Evolutionary conservation across 2,113 vertebrate species (phyloP).

Genomic region (Fulica atra): DNA sequence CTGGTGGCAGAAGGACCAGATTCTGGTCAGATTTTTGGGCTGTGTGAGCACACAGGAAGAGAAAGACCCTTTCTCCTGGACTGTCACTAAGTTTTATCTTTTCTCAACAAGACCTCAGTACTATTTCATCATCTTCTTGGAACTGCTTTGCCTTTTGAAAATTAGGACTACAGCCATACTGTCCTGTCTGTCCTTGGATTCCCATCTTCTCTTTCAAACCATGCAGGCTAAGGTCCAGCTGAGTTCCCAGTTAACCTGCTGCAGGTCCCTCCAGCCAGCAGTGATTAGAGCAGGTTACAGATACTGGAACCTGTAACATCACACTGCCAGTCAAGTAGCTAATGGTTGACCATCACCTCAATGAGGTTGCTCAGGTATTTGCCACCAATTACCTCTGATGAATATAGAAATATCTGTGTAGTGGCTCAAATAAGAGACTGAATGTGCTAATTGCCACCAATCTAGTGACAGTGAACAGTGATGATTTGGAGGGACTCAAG

Average conservation of each 20-base stretch:
- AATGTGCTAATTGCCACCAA: not conserved
- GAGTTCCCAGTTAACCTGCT: not conserved
- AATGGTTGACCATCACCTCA: not conserved
- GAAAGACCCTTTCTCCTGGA: not conserved
- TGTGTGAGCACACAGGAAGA: not conserved
- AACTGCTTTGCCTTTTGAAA: not conserved
- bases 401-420: not conserved
- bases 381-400: not conserved
- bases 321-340: fast-evolving
- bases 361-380: not conserved
- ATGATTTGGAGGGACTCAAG: not conserved
- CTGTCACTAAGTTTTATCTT: not conserved
- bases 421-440: not conserved
- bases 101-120: not conserved
- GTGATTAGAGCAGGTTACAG: not conserved
- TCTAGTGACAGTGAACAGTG: not conserved
- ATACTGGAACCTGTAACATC: not conserved
- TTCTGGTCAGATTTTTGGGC: not conserved
- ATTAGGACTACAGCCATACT: not conserved
- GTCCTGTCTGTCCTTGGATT: not conserved
- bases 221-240: not conserved
- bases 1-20: not conserved
- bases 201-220: not conserved
- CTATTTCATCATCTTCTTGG: not conserved
- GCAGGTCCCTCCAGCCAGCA: not conserved